A percentile compares a stretch with the other conserved stretches of the same genome.
These are phyloP conservation scores for Lipotes vexillifer DNA, from an alignment of 2,113 vertebrate genomes.

Conservation along the genomic window DNA sequence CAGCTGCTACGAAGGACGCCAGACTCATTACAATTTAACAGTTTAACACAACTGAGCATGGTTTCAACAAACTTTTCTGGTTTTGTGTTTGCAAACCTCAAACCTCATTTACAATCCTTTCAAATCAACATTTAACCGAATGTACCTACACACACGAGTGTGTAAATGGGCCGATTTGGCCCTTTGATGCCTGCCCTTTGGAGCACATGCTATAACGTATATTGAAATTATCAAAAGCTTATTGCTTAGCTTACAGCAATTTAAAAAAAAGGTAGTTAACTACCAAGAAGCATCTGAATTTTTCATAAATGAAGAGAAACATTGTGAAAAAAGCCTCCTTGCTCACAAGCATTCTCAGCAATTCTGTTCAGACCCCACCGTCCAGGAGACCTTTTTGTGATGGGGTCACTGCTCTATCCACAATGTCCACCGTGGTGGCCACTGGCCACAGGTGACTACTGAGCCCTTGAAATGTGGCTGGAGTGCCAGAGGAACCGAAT, in stretches of 20 bases:
- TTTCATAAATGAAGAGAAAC: background rate
- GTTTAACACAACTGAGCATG: background rate
- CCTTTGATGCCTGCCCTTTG: background rate
- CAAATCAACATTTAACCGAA: conserved; percentile 39
- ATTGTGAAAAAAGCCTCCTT: background rate
- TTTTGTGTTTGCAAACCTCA: background rate
- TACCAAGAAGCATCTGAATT: background rate
- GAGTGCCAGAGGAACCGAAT: background rate
- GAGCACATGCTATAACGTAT: background rate
- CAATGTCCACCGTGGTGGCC: background rate
- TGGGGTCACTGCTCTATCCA: background rate
- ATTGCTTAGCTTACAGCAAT: background rate
- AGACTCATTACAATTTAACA: background rate
- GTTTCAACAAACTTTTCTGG: too few relatives aligned
- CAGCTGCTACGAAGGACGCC: background rate
- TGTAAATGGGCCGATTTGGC: background rate
- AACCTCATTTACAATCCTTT: conserved; percentile 33
- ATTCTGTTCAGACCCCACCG: background rate
- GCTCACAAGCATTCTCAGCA: background rate
- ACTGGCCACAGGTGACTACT: background rate
- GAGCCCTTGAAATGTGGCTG: background rate
- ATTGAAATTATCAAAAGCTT: background rate
- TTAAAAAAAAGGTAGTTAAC: background rate
- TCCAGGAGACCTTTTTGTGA: background rate
- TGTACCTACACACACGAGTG: background rate